Conservation (phyloP, 2,113 vertebrate genomes). For the Setophaga petechia region DNA sequence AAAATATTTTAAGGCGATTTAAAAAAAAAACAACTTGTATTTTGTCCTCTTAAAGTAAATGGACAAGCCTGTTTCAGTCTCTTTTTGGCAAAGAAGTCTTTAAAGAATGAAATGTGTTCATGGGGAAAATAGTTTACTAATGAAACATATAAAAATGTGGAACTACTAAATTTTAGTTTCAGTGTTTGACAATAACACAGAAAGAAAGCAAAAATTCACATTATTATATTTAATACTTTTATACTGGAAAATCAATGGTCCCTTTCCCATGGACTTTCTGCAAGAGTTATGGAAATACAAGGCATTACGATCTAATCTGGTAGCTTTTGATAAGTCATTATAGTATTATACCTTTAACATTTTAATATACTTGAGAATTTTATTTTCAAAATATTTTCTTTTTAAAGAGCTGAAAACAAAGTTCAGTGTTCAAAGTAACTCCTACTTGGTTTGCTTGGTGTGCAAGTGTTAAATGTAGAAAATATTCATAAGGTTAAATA, state of each 20-base stretch:
- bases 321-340: not conserved
- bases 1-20: not conserved
- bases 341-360: not conserved
- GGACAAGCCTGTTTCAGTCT: accelerated
- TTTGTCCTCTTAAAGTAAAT: not conserved
- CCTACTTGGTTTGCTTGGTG: not conserved
- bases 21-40: not conserved
- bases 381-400: not conserved
- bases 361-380: not conserved
- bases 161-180: not conserved
- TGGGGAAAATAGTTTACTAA: not conserved
- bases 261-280: not conserved
- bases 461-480: not conserved
- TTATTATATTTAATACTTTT: too few species aligned
- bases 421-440: not conserved
- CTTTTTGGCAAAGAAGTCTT: not conserved
- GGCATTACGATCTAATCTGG: not conserved
- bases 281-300: not conserved
- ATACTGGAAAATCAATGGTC: not conserved
- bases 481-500: not conserved
- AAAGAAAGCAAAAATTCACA: not conserved
- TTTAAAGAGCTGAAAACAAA: not conserved
- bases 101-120: not conserved
- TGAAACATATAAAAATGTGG: not conserved
- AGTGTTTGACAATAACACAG: not conserved